phyloP scores from a whole-genome alignment of 2,113 vertebrate species.

The Sterrhoptilus dennistouni region DNA sequence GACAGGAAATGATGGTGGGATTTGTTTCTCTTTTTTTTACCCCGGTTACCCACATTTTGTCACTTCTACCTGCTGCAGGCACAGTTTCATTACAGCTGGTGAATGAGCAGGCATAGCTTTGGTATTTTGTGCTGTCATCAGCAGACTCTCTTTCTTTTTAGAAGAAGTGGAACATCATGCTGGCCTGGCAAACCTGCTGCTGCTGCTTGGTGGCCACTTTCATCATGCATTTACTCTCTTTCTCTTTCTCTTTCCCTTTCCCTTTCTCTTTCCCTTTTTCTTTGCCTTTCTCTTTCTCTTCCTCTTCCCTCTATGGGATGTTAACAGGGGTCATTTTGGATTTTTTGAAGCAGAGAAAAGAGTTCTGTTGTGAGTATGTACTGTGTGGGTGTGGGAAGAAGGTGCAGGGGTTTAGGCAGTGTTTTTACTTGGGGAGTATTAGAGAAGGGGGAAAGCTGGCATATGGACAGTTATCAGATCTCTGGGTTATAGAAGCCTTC shows the following conservation, averaged over 20 bases:
- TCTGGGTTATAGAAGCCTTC: neutral
- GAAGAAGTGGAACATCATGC: slow-evolving; percentile 48
- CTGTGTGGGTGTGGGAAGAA: neutral
- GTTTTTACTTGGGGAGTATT: neutral
- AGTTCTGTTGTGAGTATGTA: slow-evolving; percentile 47
- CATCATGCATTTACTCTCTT: slow-evolving; percentile 23
- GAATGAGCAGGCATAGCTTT: neutral
- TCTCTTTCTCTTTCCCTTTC: too few relatives aligned
- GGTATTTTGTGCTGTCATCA: neutral
- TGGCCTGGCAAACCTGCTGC: slow-evolving; percentile 60
- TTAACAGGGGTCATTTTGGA: slow-evolving; percentile 44
- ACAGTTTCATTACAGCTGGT: slow-evolving; percentile 26
- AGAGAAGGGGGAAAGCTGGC: neutral
- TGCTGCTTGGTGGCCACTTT: slow-evolving; percentile 58
- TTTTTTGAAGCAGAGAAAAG: slow-evolving; percentile 62
- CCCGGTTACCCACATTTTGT: neutral
- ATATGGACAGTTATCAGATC: neutral
- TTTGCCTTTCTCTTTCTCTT: too few relatives aligned
- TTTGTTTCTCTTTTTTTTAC: neutral
- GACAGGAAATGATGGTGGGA: fast-evolving
- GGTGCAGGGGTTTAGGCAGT: neutral
- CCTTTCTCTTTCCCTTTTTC: too few relatives aligned
- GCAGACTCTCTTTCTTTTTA: slow-evolving; percentile 21
- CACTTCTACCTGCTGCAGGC: neutral
- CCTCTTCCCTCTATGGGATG: neutral